Percentiles rank a stretch among this genome's conserved stretches.
Conservation (phyloP, 2,888 invertebrate genomes). For the Nephrotoma guestfalica region DNA sequence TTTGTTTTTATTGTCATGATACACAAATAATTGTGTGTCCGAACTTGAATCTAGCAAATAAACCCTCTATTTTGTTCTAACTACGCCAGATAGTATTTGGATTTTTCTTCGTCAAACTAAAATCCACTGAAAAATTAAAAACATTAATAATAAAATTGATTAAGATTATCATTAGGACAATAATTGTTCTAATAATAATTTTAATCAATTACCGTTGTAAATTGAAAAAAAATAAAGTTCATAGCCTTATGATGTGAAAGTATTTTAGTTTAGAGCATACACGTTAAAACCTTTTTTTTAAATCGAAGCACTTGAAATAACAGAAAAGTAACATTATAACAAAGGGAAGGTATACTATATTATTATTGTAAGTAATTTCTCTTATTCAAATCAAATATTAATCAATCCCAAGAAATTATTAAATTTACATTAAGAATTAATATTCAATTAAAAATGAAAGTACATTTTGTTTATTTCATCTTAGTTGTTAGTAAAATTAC, state of each 20-base stretch:
- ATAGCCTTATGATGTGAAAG: neutral
- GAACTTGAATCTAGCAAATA: too few species aligned
- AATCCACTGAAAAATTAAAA: too few species aligned
- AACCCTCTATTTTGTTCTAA: too few species aligned
- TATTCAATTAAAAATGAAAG: neutral
- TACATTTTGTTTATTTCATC: neutral
- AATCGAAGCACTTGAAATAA: neutral
- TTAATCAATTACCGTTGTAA: too few species aligned
- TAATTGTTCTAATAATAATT: too few species aligned
- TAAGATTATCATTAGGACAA: neutral
- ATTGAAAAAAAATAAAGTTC: neutral
- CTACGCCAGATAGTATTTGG: too few species aligned
- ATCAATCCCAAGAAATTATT: neutral
- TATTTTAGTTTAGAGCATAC: neutral
- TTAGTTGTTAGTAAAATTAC: neutral
- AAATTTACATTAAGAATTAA: neutral
- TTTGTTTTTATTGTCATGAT: too few species aligned
- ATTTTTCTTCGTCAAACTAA: too few species aligned
- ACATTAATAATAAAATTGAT: neutral
- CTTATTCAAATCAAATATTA: neutral
- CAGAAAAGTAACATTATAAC: neutral
- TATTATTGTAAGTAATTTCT: neutral
- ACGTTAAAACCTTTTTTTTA: neutral
- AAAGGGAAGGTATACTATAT: neutral
- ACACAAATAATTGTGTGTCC: too few species aligned